Percentiles rank a stretch among this genome's conserved stretches.
These are phyloP conservation scores for Lithophane semibrunnea DNA, from an alignment of 2,888 invertebrate species.

Conservation along the genomic window DNA sequence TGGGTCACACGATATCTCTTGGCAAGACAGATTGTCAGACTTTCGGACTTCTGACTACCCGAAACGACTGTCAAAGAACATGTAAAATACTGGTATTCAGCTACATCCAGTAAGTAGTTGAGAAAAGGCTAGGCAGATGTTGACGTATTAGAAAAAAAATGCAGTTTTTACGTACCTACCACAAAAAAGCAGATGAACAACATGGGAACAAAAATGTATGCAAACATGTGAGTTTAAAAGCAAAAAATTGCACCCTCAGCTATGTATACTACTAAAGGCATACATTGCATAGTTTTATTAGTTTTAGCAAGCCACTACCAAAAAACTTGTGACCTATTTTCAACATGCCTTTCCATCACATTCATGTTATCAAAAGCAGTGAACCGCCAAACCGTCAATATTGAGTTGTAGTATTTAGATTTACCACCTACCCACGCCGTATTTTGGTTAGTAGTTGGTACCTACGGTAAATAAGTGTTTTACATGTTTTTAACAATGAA, in stretches of 20 bases:
- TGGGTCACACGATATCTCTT: no score
- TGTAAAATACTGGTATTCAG: no score
- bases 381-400: conserved; percentile 38
- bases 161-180: not conserved
- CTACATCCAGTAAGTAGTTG: not conserved
- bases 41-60: no score
- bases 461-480: not conserved
- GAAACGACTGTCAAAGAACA: no score
- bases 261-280: not conserved
- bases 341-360: conserved; percentile 33
- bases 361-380: conserved; percentile 45
- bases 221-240: not conserved
- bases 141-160: not conserved
- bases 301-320: conserved; percentile 15
- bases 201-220: not conserved
- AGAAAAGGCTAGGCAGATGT: no score
- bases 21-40: no score
- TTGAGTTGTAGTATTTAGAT: conserved; percentile 2
- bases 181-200: not conserved
- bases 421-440: not conserved
- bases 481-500: not conserved
- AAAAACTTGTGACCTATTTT: conserved; percentile 44
- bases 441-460: not conserved
- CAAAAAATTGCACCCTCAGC: not conserved
- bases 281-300: conserved; percentile 27